Evolutionary conservation across 2,888 invertebrate species (phyloP), one percentile per base, ranked within the genome.

Genomic region (Norana najaformis): DNA sequence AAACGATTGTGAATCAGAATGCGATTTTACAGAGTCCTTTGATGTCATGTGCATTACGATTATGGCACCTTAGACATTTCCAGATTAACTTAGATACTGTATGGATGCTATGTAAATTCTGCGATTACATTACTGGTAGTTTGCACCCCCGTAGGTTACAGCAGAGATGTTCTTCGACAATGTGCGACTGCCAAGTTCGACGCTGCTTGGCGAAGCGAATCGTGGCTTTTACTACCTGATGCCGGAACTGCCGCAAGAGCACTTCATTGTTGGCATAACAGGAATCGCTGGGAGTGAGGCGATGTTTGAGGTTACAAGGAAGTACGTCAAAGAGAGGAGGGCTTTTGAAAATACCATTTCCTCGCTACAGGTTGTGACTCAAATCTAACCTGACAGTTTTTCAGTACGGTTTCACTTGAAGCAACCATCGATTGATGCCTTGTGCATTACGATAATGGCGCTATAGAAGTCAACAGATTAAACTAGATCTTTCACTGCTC

Each of bases 301-400:
- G 93, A 95, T 95, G 94, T 95, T 95, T 93, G 95, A 95, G 91
- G 94, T 94, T 91, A 95, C 95, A 3, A 92, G 95, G n/a, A 92
- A 92, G 11, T 95, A 95, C 92, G 94, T 95, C 34, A 93, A 93
- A 91, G 93, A 95, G 90, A 93, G 95, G 88, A 95, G 95, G 92
- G 95, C 95, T 30, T 95, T 95, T 92, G 95, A 95, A 35, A 94
- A 94, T 90, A 94, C 94, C 0, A 91, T 95, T 8, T 93, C 95
- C 34, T 93, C 94, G 83, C 92, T 95, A 38, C 95, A 95, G 94
- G 95, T 95, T 89, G 85, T 88, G 30, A n/a, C 69, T 69, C n/a
- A 16, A 69, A 69, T 90, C 8, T 0, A 36, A 82, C 37, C n/a
- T 69, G 30, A 69, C 8, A 3, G 4, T 11, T 30, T 0, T 23